phyloP scores from a whole-genome alignment of 2,113 vertebrate species.

The Paramormyrops kingsleyae region DNA sequence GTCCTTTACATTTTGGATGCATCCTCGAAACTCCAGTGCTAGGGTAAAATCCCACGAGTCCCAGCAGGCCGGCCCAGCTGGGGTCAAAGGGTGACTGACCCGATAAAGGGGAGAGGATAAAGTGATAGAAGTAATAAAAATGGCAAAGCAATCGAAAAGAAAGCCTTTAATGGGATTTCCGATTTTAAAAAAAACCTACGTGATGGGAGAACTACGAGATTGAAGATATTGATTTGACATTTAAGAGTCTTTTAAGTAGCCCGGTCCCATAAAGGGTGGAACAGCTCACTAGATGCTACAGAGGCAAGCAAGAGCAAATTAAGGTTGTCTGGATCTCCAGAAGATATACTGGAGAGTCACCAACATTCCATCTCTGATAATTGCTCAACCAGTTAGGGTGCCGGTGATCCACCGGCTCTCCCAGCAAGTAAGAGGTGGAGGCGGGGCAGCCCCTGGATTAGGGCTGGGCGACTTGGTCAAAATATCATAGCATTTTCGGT shows the following conservation, averaged over 20 bases:
- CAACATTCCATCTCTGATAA: background rate
- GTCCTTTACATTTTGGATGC: background rate
- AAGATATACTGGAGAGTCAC: background rate
- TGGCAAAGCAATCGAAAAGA: background rate
- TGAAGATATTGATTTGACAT: background rate
- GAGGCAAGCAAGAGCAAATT: background rate
- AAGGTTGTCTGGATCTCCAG: background rate
- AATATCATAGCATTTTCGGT: too few relatives aligned
- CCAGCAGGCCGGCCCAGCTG: background rate
- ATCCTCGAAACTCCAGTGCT: background rate
- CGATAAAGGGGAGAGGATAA: background rate
- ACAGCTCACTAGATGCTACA: background rate
- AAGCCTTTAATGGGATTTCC: background rate
- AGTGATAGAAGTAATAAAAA: background rate
- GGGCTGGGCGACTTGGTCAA: background rate
- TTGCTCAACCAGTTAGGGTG: background rate
- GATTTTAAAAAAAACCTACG: background rate
- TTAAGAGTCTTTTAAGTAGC: background rate
- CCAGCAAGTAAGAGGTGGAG: background rate
- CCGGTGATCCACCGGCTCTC: background rate
- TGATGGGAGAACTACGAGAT: background rate
- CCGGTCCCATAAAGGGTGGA: background rate
- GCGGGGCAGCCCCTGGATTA: accelerated
- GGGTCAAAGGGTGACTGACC: background rate
- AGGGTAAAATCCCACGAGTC: background rate